Evolutionary conservation across 2,113 vertebrate species (phyloP).

Genomic region (Podarcis muralis): DNA sequence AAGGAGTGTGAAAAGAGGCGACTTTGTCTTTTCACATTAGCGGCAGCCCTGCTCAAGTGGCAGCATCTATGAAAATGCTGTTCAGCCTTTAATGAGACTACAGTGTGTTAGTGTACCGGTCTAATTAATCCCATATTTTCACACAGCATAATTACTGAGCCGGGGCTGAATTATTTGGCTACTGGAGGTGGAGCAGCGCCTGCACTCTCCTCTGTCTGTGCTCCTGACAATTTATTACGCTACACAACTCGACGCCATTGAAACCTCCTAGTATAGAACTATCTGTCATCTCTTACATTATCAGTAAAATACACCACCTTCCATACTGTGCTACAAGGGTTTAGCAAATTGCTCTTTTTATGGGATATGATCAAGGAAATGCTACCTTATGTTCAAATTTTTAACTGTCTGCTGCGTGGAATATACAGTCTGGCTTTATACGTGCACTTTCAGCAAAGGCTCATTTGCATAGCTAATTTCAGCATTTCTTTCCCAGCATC

Average conservation of each 20-base stretch:
- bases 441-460: not conserved
- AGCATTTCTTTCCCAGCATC: conserved; percentile 15
- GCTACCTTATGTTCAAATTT: conserved; percentile 93
- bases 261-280: conserved; percentile 89
- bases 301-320: conserved; percentile 92
- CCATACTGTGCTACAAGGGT: conserved; percentile 93
- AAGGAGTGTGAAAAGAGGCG: conserved; percentile 83
- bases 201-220: conserved; percentile 76
- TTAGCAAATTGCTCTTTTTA: conserved; percentile 97
- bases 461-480: conserved; percentile 58
- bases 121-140: conserved; percentile 96
- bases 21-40: conserved; percentile 89
- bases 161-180: conserved; percentile 82
- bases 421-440: conserved; percentile 61
- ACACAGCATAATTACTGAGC: conserved; percentile 88
- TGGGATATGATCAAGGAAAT: conserved; percentile 96
- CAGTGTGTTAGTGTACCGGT: conserved; percentile 85
- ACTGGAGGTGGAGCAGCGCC: conserved; percentile 75
- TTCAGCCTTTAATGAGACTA: conserved; percentile 88
- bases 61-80: conserved; percentile 84
- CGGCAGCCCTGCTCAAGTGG: conserved; percentile 80
- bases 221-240: conserved; percentile 82
- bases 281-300: conserved; percentile 95
- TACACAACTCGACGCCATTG: conserved; percentile 79
- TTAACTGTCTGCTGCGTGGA: conserved; percentile 85